These are phyloP conservation scores for Antechinus stuartii DNA, from an alignment of 2,113 vertebrate genomes.

Conservation along the genomic window DNA sequence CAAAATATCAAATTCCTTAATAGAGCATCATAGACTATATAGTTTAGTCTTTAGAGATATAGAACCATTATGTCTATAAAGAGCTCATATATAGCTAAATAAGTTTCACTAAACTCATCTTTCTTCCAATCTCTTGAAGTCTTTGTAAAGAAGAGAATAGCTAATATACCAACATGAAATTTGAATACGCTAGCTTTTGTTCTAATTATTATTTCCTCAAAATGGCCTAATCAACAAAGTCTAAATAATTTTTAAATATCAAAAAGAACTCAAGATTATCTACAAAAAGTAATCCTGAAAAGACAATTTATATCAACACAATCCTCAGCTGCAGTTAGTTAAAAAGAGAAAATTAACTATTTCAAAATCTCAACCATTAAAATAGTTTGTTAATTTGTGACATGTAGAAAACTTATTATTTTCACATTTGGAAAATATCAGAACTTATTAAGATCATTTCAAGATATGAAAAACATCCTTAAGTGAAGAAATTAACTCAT, in stretches of 20 bases:
- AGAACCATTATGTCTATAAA: not conserved
- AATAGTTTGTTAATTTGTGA: slow-evolving; percentile 70
- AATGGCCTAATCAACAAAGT: not conserved
- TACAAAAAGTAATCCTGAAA: slow-evolving; percentile 32
- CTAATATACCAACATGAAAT: not conserved
- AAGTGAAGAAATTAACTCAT: slow-evolving; percentile 71
- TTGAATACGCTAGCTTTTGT: slow-evolving; percentile 11
- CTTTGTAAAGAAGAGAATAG: slow-evolving; percentile 46
- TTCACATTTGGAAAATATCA: slow-evolving; percentile 75
- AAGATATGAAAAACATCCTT: slow-evolving; percentile 71
- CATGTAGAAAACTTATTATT: slow-evolving; percentile 76
- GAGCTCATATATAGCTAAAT: not conserved
- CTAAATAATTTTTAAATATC: slow-evolving; percentile 31
- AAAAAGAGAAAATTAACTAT: slow-evolving; percentile 42
- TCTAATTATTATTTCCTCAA: slow-evolving; percentile 7
- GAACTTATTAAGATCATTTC: slow-evolving; percentile 74
- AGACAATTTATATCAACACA: slow-evolving; percentile 6
- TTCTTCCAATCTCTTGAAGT: not conserved
- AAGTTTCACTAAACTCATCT: not conserved
- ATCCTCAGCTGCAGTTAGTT: slow-evolving; percentile 50
- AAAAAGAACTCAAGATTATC: not conserved
- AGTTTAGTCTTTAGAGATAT: not conserved
- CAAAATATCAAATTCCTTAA: not conserved
- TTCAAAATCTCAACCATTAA: slow-evolving; percentile 69
- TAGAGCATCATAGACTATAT: not conserved